These are phyloP conservation scores for Phasia obesa DNA, from an alignment of 2,888 invertebrate species.

Conservation along the genomic window DNA sequence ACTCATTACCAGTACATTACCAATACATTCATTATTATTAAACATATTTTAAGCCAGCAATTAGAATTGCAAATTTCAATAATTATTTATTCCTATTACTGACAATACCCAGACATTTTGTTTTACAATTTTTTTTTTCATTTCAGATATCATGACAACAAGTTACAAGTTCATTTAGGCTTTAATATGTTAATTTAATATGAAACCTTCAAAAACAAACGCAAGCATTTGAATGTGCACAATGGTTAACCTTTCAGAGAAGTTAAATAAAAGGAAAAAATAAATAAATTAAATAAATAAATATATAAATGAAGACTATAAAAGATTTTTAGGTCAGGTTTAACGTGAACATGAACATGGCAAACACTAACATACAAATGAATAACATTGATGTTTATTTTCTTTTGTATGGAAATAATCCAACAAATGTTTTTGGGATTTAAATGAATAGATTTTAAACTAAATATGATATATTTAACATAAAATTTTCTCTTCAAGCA, in stretches of 20 bases:
- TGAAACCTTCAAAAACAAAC: slow-evolving; percentile 2
- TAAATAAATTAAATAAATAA: background rate
- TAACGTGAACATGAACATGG: slow-evolving; percentile 15
- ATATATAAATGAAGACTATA: background rate
- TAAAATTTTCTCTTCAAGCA: no score
- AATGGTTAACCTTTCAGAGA: slow-evolving; percentile 32
- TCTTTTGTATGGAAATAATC: background rate
- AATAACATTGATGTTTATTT: background rate
- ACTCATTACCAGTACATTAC: no score
- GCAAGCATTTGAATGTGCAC: background rate
- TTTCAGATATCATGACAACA: background rate
- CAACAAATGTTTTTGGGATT: background rate
- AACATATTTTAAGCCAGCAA: no score
- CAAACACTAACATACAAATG: slow-evolving; percentile 2
- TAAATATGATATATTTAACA: no score
- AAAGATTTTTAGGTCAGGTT: slow-evolving; percentile 47
- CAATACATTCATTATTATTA: no score
- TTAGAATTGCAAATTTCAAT: no score
- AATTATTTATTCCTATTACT: no score
- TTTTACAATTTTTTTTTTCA: no score
- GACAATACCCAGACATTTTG: no score
- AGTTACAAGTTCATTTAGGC: background rate
- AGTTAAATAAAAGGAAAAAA: background rate
- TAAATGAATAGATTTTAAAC: no score
- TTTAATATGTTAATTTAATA: slow-evolving; percentile 31